Base-by-base conservation (phyloP, 2,888 invertebrate genomes). In the Orchestes rusci region DNA sequence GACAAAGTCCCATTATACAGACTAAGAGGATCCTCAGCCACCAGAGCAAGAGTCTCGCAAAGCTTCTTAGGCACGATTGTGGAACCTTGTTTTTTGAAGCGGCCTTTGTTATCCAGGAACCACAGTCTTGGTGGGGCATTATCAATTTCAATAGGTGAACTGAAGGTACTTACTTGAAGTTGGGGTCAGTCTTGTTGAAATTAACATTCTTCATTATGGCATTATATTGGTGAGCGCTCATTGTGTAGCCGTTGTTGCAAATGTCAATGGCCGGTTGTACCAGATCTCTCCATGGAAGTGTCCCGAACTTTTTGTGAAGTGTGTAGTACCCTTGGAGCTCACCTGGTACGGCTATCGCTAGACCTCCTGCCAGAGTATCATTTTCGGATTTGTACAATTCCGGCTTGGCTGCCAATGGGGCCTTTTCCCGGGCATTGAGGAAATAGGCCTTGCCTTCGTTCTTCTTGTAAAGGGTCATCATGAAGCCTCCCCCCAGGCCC, bases 1-100 rank as follows among this genome's bases (percentile, higher is more conserved):
- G 87, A 77, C 16, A 93, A 60, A 0, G 72, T 72, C 0, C 93
- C 94, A 48, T 81, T 82, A 65, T 95, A 93, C 31, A 93, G 76
- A 33, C 78, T 72, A 0, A 82, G 83, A 1, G 84, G 85, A 29
- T 80, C 77, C 18, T 74, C 66, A 0, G 88, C 81, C 31, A 95
- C 73, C 8, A 69, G 62, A 45, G 71, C 68, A 50, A 92, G 71
- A 0, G 92, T 91, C 13, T 73, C 67, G 56, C 92, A 93, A 1
- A 91, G 66, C 13, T 73, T 70, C 10, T 73, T 72, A 0, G 83
- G 83, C 43, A 70, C 72, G 23, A 92, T 72, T 1, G 73, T 59
- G 2, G 79, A 73, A 1, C 87, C 83, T 3, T 75, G 70, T 50
- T 63, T 62, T 54, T 71, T 70, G 54, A 80, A 77, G 19, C 73